Conservation (phyloP, 1,140 invertebrate species). For the Maniola jurtina region DNA sequence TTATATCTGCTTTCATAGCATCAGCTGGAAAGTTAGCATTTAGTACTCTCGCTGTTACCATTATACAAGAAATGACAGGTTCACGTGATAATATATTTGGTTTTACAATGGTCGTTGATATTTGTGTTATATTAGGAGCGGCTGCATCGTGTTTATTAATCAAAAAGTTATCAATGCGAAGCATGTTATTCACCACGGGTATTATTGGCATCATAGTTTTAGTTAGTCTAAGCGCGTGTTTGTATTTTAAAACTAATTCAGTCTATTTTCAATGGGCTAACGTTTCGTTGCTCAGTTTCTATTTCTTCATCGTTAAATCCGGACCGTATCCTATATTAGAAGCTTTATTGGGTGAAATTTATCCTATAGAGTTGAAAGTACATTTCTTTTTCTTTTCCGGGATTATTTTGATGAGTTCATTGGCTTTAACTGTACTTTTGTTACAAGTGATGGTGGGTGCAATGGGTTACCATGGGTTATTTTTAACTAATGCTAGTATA, state of each 20-base stretch:
- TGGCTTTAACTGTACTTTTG: conserved; percentile 28
- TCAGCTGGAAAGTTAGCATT: conserved; percentile 7
- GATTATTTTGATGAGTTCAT: conserved; percentile 11
- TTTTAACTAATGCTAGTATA: conserved; percentile 26
- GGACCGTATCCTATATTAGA: conserved; percentile 37
- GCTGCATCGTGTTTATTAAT: conserved; percentile 7
- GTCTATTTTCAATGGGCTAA: conserved; percentile 28
- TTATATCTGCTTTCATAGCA: conserved; percentile 3
- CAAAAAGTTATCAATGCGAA: background rate
- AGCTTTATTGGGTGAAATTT: conserved; percentile 31
- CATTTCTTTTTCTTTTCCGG: conserved; percentile 28
- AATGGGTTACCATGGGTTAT: conserved; percentile 32
- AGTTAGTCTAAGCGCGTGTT: conserved; percentile 24
- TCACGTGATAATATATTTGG: conserved; percentile 2
- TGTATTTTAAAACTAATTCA: conserved; percentile 25
- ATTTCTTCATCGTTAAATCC: conserved; percentile 24
- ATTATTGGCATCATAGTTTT: conserved; percentile 19
- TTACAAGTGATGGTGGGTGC: conserved; percentile 23
- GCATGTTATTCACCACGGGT: background rate
- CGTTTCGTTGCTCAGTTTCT: conserved; percentile 23
- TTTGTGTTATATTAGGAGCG: background rate
- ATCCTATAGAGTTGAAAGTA: conserved; percentile 33
- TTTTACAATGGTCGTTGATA: conserved; percentile 7
- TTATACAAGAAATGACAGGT: conserved; percentile 28
- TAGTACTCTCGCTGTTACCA: background rate